A percentile compares a stretch with the other conserved stretches of the same genome.
Evolutionary conservation across 2,113 vertebrate genomes (phyloP).

Genomic region (Hippocampus guttulatus): DNA sequence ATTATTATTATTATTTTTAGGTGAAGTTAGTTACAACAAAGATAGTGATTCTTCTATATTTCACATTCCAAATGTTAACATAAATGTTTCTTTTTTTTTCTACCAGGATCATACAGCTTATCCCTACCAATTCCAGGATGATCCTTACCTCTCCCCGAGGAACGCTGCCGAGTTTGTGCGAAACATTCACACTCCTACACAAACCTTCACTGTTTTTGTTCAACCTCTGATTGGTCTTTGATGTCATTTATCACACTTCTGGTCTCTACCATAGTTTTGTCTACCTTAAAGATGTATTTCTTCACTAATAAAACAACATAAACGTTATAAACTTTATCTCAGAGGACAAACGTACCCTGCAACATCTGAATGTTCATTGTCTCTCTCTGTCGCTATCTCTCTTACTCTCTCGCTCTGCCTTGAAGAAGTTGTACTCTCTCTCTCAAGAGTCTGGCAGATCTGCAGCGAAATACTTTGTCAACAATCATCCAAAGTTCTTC

Average conservation of each 20-base stretch:
- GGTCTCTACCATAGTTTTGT: neutral
- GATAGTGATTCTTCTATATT: neutral
- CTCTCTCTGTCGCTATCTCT: neutral
- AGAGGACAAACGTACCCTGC: neutral
- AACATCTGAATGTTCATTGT: no score
- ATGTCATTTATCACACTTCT: neutral
- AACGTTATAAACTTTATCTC: neutral
- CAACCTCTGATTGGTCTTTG: neutral
- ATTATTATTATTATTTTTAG: no score
- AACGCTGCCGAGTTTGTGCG: constrained; percentile 76
- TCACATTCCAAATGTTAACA: neutral
- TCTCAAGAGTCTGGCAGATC: constrained; percentile 84
- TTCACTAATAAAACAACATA: neutral
- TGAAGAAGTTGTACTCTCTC: constrained; percentile 77
- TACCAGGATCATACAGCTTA: constrained; percentile 82
- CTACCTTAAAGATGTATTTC: neutral
- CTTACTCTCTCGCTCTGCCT: neutral
- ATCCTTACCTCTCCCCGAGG: constrained; percentile 82
- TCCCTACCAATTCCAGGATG: constrained; percentile 85
- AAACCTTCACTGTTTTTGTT: neutral
- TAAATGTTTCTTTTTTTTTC: neutral
- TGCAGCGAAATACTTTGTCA: constrained; percentile 84
- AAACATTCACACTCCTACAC: no score
- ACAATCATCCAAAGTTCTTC: constrained; percentile 83
- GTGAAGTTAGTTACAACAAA: neutral